Percentiles rank a stretch among this genome's conserved stretches.
These are phyloP conservation scores for Caerostris darwini DNA, from an alignment of 1,140 invertebrate genomes.

Conservation along the genomic window DNA sequence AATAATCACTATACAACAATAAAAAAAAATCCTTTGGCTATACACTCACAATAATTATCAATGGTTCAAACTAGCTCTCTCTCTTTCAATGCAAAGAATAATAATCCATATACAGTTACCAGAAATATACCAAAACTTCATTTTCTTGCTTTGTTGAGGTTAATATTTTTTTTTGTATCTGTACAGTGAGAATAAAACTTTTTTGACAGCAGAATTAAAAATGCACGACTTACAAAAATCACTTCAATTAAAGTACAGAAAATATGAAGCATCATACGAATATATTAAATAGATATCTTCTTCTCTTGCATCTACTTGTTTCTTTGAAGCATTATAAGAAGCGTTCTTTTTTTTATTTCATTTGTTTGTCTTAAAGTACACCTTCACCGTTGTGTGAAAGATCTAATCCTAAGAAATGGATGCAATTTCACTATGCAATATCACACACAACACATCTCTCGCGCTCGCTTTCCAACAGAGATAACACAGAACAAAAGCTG, in stretches of 20 bases:
- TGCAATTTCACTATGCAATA: conserved; percentile 67
- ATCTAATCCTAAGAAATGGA: conserved; percentile 50
- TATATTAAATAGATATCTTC: conserved; percentile 73
- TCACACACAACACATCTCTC: neutral
- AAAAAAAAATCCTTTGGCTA: conserved; percentile 12
- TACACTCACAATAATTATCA: neutral
- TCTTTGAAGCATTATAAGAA: conserved; percentile 39
- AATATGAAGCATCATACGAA: conserved; percentile 67
- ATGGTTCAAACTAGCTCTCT: conserved; percentile 16
- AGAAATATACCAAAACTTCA: conserved; percentile 60
- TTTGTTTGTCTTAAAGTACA: neutral
- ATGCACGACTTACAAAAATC: conserved; percentile 42
- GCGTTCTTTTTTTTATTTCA: neutral
- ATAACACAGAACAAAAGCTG: conserved; percentile 24
- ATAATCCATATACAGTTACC: conserved; percentile 47
- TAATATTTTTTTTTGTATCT: neutral
- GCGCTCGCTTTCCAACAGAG: no score
- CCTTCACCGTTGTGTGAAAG: conserved; percentile 52
- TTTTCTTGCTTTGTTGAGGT: neutral
- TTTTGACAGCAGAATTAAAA: conserved; percentile 41
- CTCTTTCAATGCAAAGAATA: conserved; percentile 13
- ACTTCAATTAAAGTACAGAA: conserved; percentile 75
- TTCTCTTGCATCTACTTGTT: conserved; percentile 48
- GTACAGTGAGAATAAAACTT: conserved; percentile 62
- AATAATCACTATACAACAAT: conserved; percentile 35